These are phyloP conservation scores for Uloborus plumipes DNA, from an alignment of 2,888 invertebrate species.

Conservation along the genomic window DNA sequence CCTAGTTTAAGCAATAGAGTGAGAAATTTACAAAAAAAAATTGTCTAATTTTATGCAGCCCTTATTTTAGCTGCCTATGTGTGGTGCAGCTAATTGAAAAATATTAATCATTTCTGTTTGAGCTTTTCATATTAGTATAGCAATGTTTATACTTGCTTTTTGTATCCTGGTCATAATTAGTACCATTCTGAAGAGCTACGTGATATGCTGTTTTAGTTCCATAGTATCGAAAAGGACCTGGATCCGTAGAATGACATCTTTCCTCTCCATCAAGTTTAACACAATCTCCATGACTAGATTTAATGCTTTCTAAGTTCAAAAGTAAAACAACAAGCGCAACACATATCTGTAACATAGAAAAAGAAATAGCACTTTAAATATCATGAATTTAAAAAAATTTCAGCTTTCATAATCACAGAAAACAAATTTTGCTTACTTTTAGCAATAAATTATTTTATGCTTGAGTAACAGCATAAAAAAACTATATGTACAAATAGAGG, in stretches of 20 bases:
- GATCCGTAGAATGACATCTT: conserved; percentile 26
- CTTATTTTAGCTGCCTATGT: too few relatives aligned
- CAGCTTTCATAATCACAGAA: neutral
- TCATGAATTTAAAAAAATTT: neutral
- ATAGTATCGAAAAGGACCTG: conserved; percentile 37
- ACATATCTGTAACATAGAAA: conserved; percentile 15
- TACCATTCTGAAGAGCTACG: neutral
- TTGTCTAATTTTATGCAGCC: too few relatives aligned
- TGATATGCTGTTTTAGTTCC: conserved; percentile 59
- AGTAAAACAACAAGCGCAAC: conserved; percentile 30
- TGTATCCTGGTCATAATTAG: neutral
- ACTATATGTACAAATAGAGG: too few relatives aligned
- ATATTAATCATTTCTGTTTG: too few relatives aligned
- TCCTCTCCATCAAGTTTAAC: conserved; percentile 32
- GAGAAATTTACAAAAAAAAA: too few relatives aligned
- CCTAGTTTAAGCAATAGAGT: too few relatives aligned
- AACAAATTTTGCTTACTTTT: too few relatives aligned
- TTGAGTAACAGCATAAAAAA: too few relatives aligned
- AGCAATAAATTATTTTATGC: too few relatives aligned
- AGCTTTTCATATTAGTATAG: neutral
- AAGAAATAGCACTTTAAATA: neutral
- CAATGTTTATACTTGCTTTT: neutral
- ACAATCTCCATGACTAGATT: conserved; percentile 14
- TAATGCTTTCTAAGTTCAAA: conserved; percentile 23
- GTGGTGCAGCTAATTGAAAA: too few relatives aligned